Percentiles rank a stretch among this genome's conserved stretches.
Evolutionary conservation across 2,888 invertebrate genomes (phyloP).

Genomic region (Didymodactylos carnosus): DNA sequence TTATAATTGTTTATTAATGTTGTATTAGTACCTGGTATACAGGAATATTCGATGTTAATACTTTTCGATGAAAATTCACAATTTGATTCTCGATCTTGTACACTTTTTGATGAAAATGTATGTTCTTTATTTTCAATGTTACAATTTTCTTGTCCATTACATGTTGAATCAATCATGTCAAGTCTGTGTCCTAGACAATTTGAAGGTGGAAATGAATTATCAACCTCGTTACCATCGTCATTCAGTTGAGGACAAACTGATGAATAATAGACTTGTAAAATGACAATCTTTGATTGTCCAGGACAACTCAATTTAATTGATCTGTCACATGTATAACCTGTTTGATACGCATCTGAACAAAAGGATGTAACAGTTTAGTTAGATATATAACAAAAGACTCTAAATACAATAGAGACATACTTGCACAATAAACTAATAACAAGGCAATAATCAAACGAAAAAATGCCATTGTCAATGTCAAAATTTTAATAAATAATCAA

Average conservation of each 20-base stretch:
- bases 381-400: too few species aligned
- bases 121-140: not conserved
- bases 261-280: not conserved
- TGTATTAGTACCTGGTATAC: not conserved
- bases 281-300: not conserved
- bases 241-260: not conserved
- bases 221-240: not conserved
- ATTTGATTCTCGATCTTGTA: not conserved
- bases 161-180: not conserved
- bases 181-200: not conserved
- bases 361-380: too few species aligned
- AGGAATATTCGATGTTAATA: not conserved
- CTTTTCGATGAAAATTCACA: not conserved
- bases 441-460: too few species aligned
- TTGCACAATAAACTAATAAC: too few species aligned
- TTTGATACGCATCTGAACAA: not conserved
- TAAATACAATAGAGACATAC: too few species aligned
- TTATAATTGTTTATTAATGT: too few species aligned
- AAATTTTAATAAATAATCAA: too few species aligned
- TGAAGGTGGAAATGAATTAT: not conserved
- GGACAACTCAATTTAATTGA: not conserved
- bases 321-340: not conserved
- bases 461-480: too few species aligned
- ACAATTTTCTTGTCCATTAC: not conserved
- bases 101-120: not conserved